phyloP scores from a whole-genome alignment of 2,797 vertebrate species.

The Alectoris magna region DNA sequence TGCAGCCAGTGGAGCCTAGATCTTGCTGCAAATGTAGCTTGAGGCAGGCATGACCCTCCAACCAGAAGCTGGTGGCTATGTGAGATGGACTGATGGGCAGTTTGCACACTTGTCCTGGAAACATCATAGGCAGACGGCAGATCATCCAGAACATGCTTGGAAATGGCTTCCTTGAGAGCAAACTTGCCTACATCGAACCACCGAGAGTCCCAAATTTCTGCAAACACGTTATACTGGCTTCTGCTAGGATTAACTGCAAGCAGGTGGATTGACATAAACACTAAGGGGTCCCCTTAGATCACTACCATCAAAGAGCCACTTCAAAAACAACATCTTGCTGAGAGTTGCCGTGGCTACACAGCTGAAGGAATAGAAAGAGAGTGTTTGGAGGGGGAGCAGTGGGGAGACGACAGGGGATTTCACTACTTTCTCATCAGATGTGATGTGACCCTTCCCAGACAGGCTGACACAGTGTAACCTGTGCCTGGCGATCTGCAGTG shows the following conservation, averaged over 20 bases:
- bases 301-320: background rate
- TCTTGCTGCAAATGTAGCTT: background rate
- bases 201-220: background rate
- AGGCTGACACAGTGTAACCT: background rate
- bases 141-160: background rate
- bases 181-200: background rate
- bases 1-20: background rate
- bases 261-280: background rate
- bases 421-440: background rate
- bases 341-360: background rate
- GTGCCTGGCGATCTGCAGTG: background rate
- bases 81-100: background rate
- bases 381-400: background rate
- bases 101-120: background rate
- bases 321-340: background rate
- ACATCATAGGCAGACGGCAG: background rate
- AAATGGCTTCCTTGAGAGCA: background rate
- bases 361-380: background rate
- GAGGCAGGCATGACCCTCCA: background rate
- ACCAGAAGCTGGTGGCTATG: background rate
- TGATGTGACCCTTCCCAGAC: rapidly evolving
- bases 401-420: background rate
- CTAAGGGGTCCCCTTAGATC: background rate
- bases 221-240: background rate
- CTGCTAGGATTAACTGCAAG: background rate